Conservation (phyloP, 2,113 vertebrate genomes). For the Sceloporus tristichus region DNA sequence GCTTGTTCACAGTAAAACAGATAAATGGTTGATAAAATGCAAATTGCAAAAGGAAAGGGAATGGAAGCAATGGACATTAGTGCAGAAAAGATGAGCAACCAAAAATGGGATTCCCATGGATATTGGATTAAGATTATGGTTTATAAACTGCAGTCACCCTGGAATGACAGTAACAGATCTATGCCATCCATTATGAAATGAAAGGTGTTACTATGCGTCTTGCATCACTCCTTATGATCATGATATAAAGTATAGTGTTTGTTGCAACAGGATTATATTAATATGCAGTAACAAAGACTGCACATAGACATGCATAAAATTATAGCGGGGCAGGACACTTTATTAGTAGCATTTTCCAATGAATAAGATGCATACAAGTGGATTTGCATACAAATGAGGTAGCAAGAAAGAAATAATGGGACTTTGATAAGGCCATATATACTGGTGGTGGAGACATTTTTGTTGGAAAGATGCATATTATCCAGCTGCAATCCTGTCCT, state of each 20-base stretch:
- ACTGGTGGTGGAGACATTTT: constrained; percentile 73
- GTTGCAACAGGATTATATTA: constrained; percentile 66
- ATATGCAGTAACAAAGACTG: constrained; percentile 68
- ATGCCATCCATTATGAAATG: constrained; percentile 50
- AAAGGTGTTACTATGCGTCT: constrained; percentile 31
- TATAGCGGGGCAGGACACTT: constrained; percentile 63
- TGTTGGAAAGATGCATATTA: constrained; percentile 59
- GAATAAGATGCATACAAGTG: constrained; percentile 74
- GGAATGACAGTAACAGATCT: constrained; percentile 33
- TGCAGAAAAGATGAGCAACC: constrained; percentile 39
- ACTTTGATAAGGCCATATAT: constrained; percentile 75
- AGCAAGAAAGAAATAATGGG: constrained; percentile 72
- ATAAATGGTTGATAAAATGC: constrained; percentile 32
- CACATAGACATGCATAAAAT: constrained; percentile 71
- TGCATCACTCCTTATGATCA: constrained; percentile 53
- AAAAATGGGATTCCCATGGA: constrained; percentile 33
- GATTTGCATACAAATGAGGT: constrained; percentile 85
- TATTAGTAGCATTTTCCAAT: constrained; percentile 71
- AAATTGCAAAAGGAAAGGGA: constrained; percentile 20
- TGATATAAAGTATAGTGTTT: constrained; percentile 53
- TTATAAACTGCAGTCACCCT: constrained; percentile 45
- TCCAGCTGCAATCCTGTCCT: background rate
- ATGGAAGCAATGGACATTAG: background rate
- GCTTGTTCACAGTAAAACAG: constrained; percentile 23
- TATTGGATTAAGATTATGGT: constrained; percentile 42